Evolutionary conservation across 2,113 vertebrate species (phyloP).

Genomic region (Tupaia chinensis): DNA sequence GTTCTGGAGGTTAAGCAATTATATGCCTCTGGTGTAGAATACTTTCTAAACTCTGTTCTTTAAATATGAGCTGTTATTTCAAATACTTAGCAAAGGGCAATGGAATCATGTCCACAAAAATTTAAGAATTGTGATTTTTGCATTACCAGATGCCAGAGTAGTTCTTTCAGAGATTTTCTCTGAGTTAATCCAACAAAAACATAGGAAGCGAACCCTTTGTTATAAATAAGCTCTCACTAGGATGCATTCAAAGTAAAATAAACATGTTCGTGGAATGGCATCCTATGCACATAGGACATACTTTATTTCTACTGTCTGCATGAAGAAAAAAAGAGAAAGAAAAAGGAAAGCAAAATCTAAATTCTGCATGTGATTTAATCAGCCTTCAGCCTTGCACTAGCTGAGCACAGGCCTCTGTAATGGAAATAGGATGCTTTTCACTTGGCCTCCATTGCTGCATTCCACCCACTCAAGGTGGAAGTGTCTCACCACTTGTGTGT

Average conservation of each 20-base stretch:
- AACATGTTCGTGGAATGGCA: not conserved
- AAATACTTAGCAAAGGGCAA: not conserved
- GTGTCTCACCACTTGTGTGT: not conserved
- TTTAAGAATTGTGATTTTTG: not conserved
- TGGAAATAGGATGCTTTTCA: not conserved
- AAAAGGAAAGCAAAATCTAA: not conserved
- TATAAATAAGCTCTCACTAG: not conserved
- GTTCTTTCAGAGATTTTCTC: not conserved
- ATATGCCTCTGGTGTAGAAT: not conserved
- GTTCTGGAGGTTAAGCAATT: not conserved
- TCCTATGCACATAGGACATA: not conserved
- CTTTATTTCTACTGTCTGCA: not conserved
- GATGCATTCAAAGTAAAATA: not conserved
- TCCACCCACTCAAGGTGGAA: not conserved
- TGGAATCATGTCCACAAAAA: not conserved
- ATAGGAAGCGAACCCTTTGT: not conserved
- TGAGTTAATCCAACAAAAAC: not conserved
- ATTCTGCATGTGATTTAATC: not conserved
- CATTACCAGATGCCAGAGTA: not conserved
- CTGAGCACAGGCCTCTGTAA: accelerated
- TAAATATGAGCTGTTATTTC: not conserved
- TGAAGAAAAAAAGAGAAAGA: not conserved
- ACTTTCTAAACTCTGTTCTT: not conserved
- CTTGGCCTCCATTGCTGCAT: not conserved
- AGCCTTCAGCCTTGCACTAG: not conserved